These are phyloP conservation scores for Sycophila texana DNA, from an alignment of 2,888 invertebrate genomes.

Conservation along the genomic window DNA sequence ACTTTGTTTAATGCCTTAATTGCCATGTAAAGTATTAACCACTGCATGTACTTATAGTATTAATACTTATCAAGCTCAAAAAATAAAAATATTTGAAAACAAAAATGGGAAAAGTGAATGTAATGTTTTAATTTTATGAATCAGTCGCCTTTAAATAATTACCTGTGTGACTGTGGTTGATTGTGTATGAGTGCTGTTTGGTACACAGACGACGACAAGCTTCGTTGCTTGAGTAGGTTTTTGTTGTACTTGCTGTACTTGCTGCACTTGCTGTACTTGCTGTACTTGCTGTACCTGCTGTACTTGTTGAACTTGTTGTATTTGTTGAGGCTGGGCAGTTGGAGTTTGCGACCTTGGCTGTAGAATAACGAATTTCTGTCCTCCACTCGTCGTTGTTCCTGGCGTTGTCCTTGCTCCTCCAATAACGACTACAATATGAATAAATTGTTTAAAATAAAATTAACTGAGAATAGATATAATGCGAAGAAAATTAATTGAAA, in stretches of 20 bases:
- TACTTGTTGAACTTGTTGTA: slow-evolving; percentile 43
- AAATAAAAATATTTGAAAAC: slow-evolving; percentile 26
- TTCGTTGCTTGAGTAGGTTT: slow-evolving; percentile 74
- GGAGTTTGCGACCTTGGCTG: slow-evolving; percentile 72
- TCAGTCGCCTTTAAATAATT: slow-evolving; percentile 9
- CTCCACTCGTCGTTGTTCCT: slow-evolving; percentile 61
- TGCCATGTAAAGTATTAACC: too few relatives aligned
- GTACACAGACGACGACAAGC: slow-evolving; percentile 77
- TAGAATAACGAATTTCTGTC: slow-evolving; percentile 71
- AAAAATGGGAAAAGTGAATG: background rate
- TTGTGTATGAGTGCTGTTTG: slow-evolving; percentile 69
- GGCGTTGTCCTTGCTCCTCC: slow-evolving; percentile 73
- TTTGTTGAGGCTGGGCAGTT: slow-evolving; percentile 63
- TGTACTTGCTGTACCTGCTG: slow-evolving; percentile 14
- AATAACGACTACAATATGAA: slow-evolving; percentile 74
- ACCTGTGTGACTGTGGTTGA: slow-evolving; percentile 70
- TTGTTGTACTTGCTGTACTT: slow-evolving; percentile 24
- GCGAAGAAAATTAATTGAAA: background rate
- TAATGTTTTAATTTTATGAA: too few relatives aligned
- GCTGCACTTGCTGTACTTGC: background rate
- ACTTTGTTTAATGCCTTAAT: too few relatives aligned
- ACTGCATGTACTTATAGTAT: too few relatives aligned
- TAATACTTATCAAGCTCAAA: background rate
- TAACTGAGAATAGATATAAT: too few relatives aligned
- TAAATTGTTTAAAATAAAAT: background rate